Evolutionary conservation across 1,140 invertebrate genomes (phyloP), one percentile per base, ranked within the genome.

Genomic region (Drosophila grimshawi): DNA sequence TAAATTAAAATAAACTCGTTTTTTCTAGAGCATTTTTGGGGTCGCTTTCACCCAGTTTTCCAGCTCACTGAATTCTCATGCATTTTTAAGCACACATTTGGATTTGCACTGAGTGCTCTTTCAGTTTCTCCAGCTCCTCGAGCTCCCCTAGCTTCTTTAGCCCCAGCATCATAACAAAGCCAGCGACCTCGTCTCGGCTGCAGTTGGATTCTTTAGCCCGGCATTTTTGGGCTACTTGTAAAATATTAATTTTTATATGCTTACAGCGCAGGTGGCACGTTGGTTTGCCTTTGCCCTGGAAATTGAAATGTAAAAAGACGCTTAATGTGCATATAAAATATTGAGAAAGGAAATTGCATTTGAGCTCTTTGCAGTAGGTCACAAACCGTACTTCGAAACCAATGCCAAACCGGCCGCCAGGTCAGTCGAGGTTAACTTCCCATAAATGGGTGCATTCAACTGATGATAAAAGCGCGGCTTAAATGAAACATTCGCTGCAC

Each of bases 231-330:
- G 65, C 72, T 75, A 80, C 75, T 81, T 80, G 63, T 89, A 70
- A 88, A 88, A 89, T 88, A 88, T 88, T 88, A 89, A 88, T 88
- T 83, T 88, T 89, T 83, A 83, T 88, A 75, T 83, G 80, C 77
- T 83, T 83, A 77, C 69, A 59, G 80, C 80, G 71, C 80, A 77
- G 65, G 65, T 68, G 49, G 78, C 37, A 65, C 49, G 39, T 46
- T 51, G 56, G 49, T 27, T 59, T 41, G 45, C 53, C 61, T 62
- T 62, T 56, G 49, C 51, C 3, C 68, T 57, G 85, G 62, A 89
- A 88, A 88, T 88, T 88, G 83, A 88, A 88, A 88, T 89, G 83
- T 80, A 81, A 86, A 86, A 88, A 83, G 80, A 67, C 85, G 83
- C 77, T 88, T 89, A 88, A 89, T 80, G 80, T 79, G 80, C 83